phyloP scores from a whole-genome alignment of 2,888 invertebrate species.

The Trissolcus japonicus region DNA sequence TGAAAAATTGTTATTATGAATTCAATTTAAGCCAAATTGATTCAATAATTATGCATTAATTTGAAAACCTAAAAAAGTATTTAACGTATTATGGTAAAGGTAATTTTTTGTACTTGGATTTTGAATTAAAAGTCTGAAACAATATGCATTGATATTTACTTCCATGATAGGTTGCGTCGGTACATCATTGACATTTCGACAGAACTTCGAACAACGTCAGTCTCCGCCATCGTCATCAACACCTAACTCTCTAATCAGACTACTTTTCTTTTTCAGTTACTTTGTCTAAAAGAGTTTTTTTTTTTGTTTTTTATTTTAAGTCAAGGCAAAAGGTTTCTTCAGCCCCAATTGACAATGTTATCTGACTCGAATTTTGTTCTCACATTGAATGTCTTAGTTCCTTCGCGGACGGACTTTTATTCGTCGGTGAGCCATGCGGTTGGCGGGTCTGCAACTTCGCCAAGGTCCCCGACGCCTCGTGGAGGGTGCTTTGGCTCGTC shows the following conservation, averaged over 20 bases:
- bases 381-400: conserved; percentile 68
- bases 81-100: too few species aligned
- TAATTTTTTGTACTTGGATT: too few species aligned
- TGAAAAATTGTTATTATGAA: background rate
- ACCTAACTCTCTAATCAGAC: background rate
- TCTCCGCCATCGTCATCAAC: conserved; percentile 44
- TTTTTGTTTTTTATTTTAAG: background rate
- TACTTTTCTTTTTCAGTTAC: conserved; percentile 1
- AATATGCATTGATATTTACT: conserved; percentile 11
- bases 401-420: conserved; percentile 80
- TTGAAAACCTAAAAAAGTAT: too few species aligned
- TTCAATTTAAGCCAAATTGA: background rate
- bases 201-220: conserved; percentile 62
- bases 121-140: too few species aligned
- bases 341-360: conserved; percentile 5
- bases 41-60: too few species aligned
- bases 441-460: conserved; percentile 81
- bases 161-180: background rate
- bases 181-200: conserved; percentile 34
- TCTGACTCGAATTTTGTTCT: conserved; percentile 31
- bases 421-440: conserved; percentile 87
- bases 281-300: background rate
- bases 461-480: conserved; percentile 79
- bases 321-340: conserved; percentile 11
- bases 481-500: conserved; percentile 71